Conservation (phyloP, 2,113 vertebrate species). For the Macquaria ambigua region DNA sequence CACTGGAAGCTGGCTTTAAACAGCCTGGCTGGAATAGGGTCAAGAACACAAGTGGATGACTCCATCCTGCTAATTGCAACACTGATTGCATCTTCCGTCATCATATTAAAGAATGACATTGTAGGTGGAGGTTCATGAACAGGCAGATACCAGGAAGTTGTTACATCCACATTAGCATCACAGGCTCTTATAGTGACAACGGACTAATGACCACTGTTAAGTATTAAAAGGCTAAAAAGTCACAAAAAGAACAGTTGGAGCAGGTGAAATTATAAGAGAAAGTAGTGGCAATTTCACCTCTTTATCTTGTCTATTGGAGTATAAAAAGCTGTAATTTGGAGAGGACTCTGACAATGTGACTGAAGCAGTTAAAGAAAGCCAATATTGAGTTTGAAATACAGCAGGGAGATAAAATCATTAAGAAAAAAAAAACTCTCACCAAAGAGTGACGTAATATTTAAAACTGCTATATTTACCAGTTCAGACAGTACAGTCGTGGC, state of each 20-base stretch:
- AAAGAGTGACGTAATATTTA: not conserved
- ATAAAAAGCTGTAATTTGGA: not conserved
- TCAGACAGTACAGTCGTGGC: not conserved
- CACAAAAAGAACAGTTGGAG: not conserved
- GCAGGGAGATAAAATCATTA: constrained; percentile 1
- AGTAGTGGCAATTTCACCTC: not conserved
- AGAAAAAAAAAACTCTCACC: not conserved
- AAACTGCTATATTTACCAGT: not conserved
- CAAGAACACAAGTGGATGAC: constrained; percentile 62
- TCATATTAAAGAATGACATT: constrained; percentile 58
- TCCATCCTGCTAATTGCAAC: constrained; percentile 70
- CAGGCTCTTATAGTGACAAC: not conserved
- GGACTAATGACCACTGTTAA: not conserved
- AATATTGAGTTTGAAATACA: constrained; percentile 8
- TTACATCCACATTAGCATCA: constrained; percentile 35
- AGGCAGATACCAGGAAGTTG: constrained; percentile 6
- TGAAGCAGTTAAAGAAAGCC: constrained; percentile 20
- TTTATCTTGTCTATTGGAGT: not conserved
- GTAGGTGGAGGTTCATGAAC: constrained; percentile 43
- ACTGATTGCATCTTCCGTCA: constrained; percentile 72
- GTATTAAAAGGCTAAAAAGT: not conserved
- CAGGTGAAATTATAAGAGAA: constrained; percentile 8
- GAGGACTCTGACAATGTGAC: not conserved
- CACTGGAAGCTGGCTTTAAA: constrained; percentile 49
- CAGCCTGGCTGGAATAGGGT: constrained; percentile 55